Base-by-base conservation (phyloP, 2,888 invertebrate species). In the Aleiodes testaceus region DNA sequence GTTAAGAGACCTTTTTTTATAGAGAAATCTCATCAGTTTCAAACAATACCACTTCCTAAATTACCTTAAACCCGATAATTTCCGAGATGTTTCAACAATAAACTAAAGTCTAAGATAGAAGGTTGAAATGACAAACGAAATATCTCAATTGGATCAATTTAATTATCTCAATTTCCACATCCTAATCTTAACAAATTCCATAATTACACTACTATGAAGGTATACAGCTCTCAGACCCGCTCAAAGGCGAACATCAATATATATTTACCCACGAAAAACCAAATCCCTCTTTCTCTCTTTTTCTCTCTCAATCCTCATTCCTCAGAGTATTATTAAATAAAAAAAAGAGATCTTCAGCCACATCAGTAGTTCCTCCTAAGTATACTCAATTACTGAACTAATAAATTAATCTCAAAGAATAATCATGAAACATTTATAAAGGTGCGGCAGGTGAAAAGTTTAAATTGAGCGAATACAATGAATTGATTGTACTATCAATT, bases 391-490 rank as follows among this genome's bases (percentile, higher is more conserved):
- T 4, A 36, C 59, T 36, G 36, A 36, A 36, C 36, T 59, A 59
- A 59, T 36, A 36, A 59, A 59, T 59, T 59, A 59, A 59, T 59
- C 42, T 59, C 59, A 59, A 36, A 36, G 9, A 6, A 36, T 2
- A 36, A 9, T 36, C 36, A 26, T 12, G 26, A 30, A 53, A 30
- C n/a, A 53, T 52, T 52, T 20, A 53, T 22, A 47, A 44, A 22
- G 47, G n/a, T 64, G 22, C 20, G 44, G 36, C 61, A 61, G 42
- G 36, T 44, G 36, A 36, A 36, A 36, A 53, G 22, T 53, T 22
- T 26, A 18, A 59, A 42, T 59, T 59, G 36, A 36, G 59, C 59
- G 59, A 59, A 64, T 64, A 44, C 20, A 14, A 47, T 65, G 16
- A 30, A 49, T 65, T 30, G 11, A 18, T 50, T 47, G n/a, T 11